Conservation (phyloP, 1,140 invertebrate genomes). For the Gryllus bimaculatus region DNA sequence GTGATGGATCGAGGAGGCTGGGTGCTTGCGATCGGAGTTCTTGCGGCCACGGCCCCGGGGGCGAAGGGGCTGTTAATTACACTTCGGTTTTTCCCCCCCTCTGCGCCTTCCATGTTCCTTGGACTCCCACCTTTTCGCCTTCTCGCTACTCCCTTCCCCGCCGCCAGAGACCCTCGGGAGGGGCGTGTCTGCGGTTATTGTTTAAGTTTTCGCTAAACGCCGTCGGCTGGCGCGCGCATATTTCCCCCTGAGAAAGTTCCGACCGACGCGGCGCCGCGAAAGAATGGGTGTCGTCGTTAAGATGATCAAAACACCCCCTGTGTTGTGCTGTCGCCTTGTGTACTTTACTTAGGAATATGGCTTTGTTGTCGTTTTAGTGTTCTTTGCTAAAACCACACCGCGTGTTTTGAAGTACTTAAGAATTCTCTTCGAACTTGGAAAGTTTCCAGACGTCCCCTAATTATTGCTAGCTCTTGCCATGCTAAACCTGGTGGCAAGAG, state of each 20-base stretch:
- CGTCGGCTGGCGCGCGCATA: not conserved
- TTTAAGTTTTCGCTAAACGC: conserved; percentile 2
- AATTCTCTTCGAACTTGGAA: not conserved
- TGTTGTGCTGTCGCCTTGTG: not conserved
- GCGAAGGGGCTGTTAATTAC: not conserved
- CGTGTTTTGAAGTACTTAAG: not conserved
- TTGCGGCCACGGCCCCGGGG: not conserved
- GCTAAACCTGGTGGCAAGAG: too few relatives aligned
- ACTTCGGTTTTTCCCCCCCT: not conserved
- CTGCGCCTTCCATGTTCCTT: not conserved
- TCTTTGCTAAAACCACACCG: not conserved
- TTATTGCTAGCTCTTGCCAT: too few relatives aligned
- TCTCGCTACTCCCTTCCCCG: not conserved
- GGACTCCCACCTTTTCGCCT: not conserved
- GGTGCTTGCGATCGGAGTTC: not conserved
- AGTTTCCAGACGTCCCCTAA: not conserved
- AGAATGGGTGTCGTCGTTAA: not conserved
- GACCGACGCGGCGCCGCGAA: not conserved
- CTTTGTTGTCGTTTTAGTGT: not conserved
- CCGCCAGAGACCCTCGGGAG: not conserved
- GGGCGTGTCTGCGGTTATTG: not conserved
- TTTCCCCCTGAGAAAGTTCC: not conserved
- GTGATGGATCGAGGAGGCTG: not conserved
- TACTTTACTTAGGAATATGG: not conserved
- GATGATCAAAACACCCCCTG: not conserved